Evolutionary conservation across 2,113 vertebrate species (phyloP), one percentile per base, ranked within the genome.

Genomic region (Electrona antarctica): DNA sequence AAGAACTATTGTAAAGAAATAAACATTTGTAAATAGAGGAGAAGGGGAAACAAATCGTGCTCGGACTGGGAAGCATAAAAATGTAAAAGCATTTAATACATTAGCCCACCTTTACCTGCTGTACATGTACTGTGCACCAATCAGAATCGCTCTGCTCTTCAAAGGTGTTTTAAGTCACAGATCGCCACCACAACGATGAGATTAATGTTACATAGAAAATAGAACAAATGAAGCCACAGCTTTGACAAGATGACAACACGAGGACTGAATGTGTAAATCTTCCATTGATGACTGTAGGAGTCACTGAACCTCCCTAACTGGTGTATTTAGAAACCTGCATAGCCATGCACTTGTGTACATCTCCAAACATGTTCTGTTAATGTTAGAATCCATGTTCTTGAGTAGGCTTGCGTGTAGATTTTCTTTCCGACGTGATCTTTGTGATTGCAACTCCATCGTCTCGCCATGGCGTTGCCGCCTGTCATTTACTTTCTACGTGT

Each of bases 1-100:
- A 85, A 80, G 83, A 90, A 91, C 82, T 81, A 69, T 82, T 90
- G 88, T 90, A 89, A 78, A 54, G 46, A n/a, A 0, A 60, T 2
- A 41, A 45, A 87, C 69, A 87, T 83, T 69, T 94, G 92, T 94
- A 94, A 77, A 95, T 92, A 90, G 14, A 67, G 14, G 58, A 75
- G 71, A 90, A 92, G 86, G 77, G 59, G 33, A 41, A 41, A 41
- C 33, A 80, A 87, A 8, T 73, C 89, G 80, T 65, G 88, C 84
- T 90, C 87, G 87, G 85, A 92, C 74, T 82, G 82, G 69, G 13
- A 14, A 65, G 15, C 64, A 50, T 48, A 77, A 63, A 45, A 52
- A 65, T 69, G 48, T 64, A 15, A 77, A 76, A 86, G 85, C 85
- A 91, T 91, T 90, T 92, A 91, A 89, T 82, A 88, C 76, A 78